Evolutionary conservation across 1,140 invertebrate genomes (phyloP).

Genomic region (Liolophura sinensis): DNA sequence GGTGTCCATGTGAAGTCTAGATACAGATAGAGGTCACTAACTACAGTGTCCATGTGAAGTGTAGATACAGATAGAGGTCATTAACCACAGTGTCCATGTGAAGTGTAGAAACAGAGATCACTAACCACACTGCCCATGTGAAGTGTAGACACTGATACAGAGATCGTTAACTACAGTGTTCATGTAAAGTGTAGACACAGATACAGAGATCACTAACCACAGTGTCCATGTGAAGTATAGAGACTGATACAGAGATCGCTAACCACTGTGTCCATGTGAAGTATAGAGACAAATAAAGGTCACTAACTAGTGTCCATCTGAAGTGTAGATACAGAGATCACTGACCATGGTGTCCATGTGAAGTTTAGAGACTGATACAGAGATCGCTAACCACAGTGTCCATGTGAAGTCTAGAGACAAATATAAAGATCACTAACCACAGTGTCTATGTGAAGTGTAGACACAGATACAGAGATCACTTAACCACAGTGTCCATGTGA

Average conservation of each 20-base stretch:
- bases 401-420: too few species aligned
- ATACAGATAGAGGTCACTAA: conserved; percentile 92
- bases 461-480: conserved; percentile 93
- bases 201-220: conserved; percentile 61
- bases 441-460: conserved; percentile 89
- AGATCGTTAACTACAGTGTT: conserved; percentile 68
- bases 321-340: not conserved
- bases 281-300: not conserved
- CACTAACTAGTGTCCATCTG: not conserved
- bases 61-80: not conserved
- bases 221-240: conserved; percentile 89
- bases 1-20: conserved; percentile 89
- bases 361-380: conserved; percentile 79
- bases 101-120: not conserved
- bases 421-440: conserved; percentile 61
- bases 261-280: conserved; percentile 62
- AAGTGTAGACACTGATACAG: conserved; percentile 91
- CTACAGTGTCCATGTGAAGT: conserved; percentile 58
- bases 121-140: conserved; percentile 88
- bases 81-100: not conserved
- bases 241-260: conserved; percentile 93
- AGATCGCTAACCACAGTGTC: not conserved
- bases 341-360: conserved; percentile 88
- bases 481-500: conserved; percentile 63
- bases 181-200: too few species aligned